Percentiles rank a stretch among this genome's conserved stretches.
Conservation (phyloP, 2,888 invertebrate species). For the Neria commutata region DNA sequence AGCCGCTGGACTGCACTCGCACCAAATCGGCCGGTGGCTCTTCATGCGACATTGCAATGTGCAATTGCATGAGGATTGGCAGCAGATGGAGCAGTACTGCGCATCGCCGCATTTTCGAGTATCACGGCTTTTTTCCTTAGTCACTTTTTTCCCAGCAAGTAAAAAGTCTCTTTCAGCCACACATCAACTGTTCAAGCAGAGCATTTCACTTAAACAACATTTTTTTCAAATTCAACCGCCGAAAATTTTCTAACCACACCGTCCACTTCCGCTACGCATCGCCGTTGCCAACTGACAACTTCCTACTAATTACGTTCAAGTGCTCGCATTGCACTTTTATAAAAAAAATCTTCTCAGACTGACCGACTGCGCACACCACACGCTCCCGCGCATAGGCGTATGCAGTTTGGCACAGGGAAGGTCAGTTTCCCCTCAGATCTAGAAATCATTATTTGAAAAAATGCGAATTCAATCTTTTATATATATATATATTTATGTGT, state of each 20-base stretch:
- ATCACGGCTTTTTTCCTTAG: too few species aligned
- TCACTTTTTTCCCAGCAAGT: too few species aligned
- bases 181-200: neutral
- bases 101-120: too few species aligned
- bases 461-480: too few species aligned
- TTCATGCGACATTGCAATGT: neutral
- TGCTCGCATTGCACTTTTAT: neutral
- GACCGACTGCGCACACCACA: neutral
- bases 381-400: too few species aligned
- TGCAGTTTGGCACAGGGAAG: too few species aligned
- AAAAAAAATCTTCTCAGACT: neutral
- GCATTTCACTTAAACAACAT: neutral
- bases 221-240: neutral
- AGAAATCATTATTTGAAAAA: too few species aligned
- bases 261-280: neutral
- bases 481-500: too few species aligned
- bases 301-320: neutral
- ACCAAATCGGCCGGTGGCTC: constrained; percentile 32
- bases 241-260: neutral
- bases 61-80: too few species aligned
- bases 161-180: too few species aligned
- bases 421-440: too few species aligned
- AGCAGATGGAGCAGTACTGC: too few species aligned
- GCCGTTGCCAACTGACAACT: neutral
- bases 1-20: constrained; percentile 41